A percentile compares a stretch with the other conserved stretches of the same genome.
These are phyloP conservation scores for Galerucella calmariensis DNA, from an alignment of 2,888 invertebrate species.

Conservation along the genomic window DNA sequence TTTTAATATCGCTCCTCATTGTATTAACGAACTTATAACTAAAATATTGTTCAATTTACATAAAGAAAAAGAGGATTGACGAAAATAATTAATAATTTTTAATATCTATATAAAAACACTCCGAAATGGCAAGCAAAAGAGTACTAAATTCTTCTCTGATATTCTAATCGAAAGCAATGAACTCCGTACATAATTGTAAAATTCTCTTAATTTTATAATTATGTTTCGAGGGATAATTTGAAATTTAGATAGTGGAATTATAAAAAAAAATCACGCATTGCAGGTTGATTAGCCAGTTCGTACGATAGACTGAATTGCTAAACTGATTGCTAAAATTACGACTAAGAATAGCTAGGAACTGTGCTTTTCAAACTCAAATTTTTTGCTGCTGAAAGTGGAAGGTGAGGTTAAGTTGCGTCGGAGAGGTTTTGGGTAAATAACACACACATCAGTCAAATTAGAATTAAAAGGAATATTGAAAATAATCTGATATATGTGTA, in stretches of 20 bases:
- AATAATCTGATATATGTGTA: not conserved
- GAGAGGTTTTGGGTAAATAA: slow-evolving; percentile 6
- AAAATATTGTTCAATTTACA: not conserved
- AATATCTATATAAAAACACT: not conserved
- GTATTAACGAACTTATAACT: not conserved
- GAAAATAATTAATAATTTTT: not conserved
- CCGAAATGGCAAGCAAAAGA: slow-evolving; percentile 5
- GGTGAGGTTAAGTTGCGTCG: slow-evolving; percentile 30
- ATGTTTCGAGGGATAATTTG: slow-evolving; percentile 11
- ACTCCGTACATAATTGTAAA: not conserved
- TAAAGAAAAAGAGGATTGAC: not conserved
- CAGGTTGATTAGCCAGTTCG: slow-evolving; percentile 33
- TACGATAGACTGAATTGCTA: slow-evolving; percentile 29
- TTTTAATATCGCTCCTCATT: not conserved
- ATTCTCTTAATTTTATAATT: slow-evolving; percentile 3
- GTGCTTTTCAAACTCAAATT: slow-evolving; percentile 40
- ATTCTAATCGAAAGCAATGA: not conserved
- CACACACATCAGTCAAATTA: not conserved
- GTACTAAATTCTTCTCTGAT: not conserved
- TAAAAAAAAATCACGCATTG: slow-evolving; percentile 23
- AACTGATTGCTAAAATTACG: slow-evolving; percentile 17
- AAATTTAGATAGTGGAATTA: slow-evolving; percentile 36
- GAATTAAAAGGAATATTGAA: not conserved
- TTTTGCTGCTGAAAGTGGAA: slow-evolving; percentile 42
- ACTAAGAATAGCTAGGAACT: slow-evolving; percentile 38